These are phyloP conservation scores for Eidolon dupreanum DNA, from an alignment of 2,797 vertebrate genomes.

Conservation along the genomic window DNA sequence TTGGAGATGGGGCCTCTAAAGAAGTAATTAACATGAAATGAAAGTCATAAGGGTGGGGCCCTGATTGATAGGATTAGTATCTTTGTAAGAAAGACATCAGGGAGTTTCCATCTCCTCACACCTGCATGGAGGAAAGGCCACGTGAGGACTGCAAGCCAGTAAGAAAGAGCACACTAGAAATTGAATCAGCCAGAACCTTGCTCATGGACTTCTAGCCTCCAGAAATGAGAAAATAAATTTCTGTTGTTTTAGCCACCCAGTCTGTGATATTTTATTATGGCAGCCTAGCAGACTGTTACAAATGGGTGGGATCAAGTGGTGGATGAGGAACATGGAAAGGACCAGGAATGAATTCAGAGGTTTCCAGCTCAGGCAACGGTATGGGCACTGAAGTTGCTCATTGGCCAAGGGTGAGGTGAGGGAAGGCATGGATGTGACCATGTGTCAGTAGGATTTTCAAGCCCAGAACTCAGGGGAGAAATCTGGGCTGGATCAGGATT, in stretches of 20 bases:
- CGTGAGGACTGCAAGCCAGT: neutral
- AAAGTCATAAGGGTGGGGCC: neutral
- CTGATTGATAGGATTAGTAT: neutral
- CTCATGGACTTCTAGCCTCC: neutral
- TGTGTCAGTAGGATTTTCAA: neutral
- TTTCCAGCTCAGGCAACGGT: neutral
- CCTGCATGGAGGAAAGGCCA: neutral
- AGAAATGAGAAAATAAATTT: constrained; percentile 7
- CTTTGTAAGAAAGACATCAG: neutral
- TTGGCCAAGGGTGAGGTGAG: neutral
- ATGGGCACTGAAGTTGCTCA: neutral
- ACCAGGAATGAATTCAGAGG: neutral
- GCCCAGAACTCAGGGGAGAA: neutral
- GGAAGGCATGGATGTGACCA: neutral
- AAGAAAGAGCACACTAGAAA: neutral
- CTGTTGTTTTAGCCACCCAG: neutral
- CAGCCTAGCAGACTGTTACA: neutral
- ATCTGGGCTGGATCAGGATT: neutral
- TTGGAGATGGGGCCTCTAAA: neutral
- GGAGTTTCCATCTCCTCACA: neutral
- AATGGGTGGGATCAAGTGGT: neutral
- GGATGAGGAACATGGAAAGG: neutral
- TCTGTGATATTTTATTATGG: neutral
- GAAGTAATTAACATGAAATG: constrained; percentile 17
- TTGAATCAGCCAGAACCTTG: neutral